Evolutionary conservation across 1,140 invertebrate species (phyloP), one percentile per base, ranked within the genome.

Genomic region (Bombus difficillimus): DNA sequence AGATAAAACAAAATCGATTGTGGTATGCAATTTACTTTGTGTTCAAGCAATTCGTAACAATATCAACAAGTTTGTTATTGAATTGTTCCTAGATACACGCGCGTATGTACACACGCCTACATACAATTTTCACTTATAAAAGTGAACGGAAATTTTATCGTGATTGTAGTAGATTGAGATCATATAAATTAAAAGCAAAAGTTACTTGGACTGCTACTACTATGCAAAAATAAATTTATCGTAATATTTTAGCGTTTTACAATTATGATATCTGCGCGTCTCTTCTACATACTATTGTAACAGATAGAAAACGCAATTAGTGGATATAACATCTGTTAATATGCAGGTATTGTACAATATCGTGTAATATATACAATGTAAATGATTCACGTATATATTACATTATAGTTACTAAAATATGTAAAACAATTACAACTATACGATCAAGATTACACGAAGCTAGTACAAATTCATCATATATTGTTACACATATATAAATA

Each of bases 11-110:
- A 59, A 59, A 34, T 77, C 75, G n/a, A 32, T 74, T 6, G 28
- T 57, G 9, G 39, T 22, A 64, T 25, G 59, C 1, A 76, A 77
- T 39, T n/a, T n/a, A 66, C 15, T 41, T 3, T 77, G 34, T 64
- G 59, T 78, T 78, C 75, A 64, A 78, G 32, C 39, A 78, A 64
- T 41, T 78, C 18, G 37, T 64, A 43, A 78, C 25, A 39, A 62
- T 78, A 39, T 78, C 57, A 41, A 78, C 41, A 1, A 74, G 1
- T 64, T 64, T 41, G 39, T 64, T 78, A 32, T 25, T 15, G 25
- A 78, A 41, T 32, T 66, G 39, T 78, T 64, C 32, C 25, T 64
- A 62, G 22, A 22, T 37, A 34, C 10, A 53, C 34, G 25, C 22
- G 39, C 8, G 22, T 34, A 4, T 13, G 22, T 32, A 28, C 13